Evolutionary conservation across 2,113 vertebrate species (phyloP), one percentile per base, ranked within the genome.

Genomic region (Balaenoptera acutorostrata): DNA sequence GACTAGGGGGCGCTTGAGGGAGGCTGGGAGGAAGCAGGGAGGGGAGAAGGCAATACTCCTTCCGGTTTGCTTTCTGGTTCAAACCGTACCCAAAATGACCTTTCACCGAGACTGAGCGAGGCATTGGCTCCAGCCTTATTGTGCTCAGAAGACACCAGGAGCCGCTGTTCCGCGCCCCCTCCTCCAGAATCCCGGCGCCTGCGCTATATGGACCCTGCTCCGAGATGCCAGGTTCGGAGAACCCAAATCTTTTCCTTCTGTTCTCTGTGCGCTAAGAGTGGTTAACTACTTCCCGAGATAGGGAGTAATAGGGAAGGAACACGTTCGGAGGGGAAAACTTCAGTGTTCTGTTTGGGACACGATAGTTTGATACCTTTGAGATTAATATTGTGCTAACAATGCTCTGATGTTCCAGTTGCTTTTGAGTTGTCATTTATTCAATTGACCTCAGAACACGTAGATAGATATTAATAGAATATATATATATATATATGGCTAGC

Each of bases 371-470:
- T 13, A 14, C 39, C 44, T 77, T 89, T 82, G 39, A 77, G 31
- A 85, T 89, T 77, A 85, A 84, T 49, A n/a, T 55, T 52, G 27
- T 52, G 27, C 21, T 88, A 46, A 8, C 14, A 71, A 12, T 71
- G 33, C 21, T 69, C 14, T 20, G 41, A 20, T 68, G 52, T 27
- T 71, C 23, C 18, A 25, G 8, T 72, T 20, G 41, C 17, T 8
- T 36, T 36, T 71, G 57, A 64, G 39, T 13, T 18, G n/a, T 95
- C 59, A 71, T 66, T 82, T 96, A 88, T 69, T 91, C 77, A 93
- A 9, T 7, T 36, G 11, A 64, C 33, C 29, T 88, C 29, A 39
- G 27, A 33, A 44, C 80, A 29, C 44, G 5, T 57, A 61, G 14
- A 61, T 41, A 68, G 4, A 44, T 44, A 44, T 44, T 44, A 9